Percentiles rank a stretch among this genome's conserved stretches.
Evolutionary conservation across 1,140 invertebrate species (phyloP).

Genomic region (Lordiphosa clarofinis): DNA sequence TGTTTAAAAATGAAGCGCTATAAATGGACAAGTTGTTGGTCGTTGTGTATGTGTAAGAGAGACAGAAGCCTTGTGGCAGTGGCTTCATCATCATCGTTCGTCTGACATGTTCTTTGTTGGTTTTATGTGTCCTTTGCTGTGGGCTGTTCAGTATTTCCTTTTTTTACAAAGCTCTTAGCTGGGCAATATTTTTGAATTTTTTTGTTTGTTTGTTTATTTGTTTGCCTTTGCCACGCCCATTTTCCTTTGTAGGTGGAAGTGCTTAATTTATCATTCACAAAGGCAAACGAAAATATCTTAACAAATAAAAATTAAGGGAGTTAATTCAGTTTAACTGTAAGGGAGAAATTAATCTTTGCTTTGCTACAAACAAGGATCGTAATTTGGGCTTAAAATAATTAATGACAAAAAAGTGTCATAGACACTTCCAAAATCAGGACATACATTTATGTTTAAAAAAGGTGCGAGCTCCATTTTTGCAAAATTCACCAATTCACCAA

Average conservation of each 20-base stretch:
- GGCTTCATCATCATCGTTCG: conserved; percentile 8
- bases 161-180: conserved; percentile 1
- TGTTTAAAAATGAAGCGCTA: conserved; percentile 52
- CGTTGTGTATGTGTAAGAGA: too few relatives aligned
- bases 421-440: too few relatives aligned
- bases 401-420: too few relatives aligned
- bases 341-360: too few relatives aligned
- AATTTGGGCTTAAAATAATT: too few relatives aligned
- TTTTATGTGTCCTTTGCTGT: conserved; percentile 13
- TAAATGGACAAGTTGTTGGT: conserved; percentile 50
- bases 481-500: too few relatives aligned
- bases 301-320: conserved; percentile 32
- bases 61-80: conserved; percentile 8
- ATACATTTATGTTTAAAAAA: too few relatives aligned
- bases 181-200: conserved; percentile 13
- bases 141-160: neutral
- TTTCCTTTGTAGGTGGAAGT: conserved; percentile 12
- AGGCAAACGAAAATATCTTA: conserved; percentile 28
- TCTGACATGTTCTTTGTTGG: conserved; percentile 7
- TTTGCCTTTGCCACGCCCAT: conserved; percentile 6
- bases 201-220: conserved; percentile 6
- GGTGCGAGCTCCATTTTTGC: too few relatives aligned
- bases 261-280: conserved; percentile 26
- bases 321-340: conserved; percentile 12
- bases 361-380: too few relatives aligned